Evolutionary conservation across 1,140 invertebrate species (phyloP), one percentile per base, ranked within the genome.

Genomic region (Chelonus insularis): DNA sequence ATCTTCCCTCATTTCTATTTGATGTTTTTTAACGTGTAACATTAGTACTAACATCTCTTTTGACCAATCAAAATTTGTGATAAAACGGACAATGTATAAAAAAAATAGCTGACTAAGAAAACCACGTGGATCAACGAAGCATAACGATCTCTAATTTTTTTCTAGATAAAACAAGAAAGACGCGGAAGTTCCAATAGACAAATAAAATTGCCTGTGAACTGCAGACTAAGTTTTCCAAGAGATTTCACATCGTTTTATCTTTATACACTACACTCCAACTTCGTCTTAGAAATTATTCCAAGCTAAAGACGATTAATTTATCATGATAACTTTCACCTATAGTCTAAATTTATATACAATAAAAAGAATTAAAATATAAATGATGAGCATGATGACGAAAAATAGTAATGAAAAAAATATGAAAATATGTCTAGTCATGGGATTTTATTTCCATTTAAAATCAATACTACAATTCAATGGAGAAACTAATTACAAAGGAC

Each of bases 111-210:
- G 25, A 60, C 48, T 54, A 52, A 20, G 23, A 48, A 52, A 37
- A 71, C 71, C 71, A 75, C 73, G 72, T 73, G 72, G 72, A 70
- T 77, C 72, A 72, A 76, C 70, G 74, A 72, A 71, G 65, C 69
- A 66, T 67, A 63, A 67, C 59, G 65, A 69, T 71, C 66, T 12
- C 29, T 18, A 1, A 16, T 16, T 37, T 55, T 34, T n/a, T 29
- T 37, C 18, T 36, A 16, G 37, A 7, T 21, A 37, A 39, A 55
- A 32, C 52, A 16, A 55, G 34, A 55, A 39, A 55, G 36, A 21
- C 52, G 52, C 18, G 25, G 34, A 18, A 18, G 11, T 34, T 16
- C 20, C 50, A 14, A 34, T 29, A 52, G 18, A 55, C 18, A 55
- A 55, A 55, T 21, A 55, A 29, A 55, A 55, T 55, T 21, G 52